Evolutionary conservation across 2,888 invertebrate genomes (phyloP).

Genomic region (Plagiodera versicolora): DNA sequence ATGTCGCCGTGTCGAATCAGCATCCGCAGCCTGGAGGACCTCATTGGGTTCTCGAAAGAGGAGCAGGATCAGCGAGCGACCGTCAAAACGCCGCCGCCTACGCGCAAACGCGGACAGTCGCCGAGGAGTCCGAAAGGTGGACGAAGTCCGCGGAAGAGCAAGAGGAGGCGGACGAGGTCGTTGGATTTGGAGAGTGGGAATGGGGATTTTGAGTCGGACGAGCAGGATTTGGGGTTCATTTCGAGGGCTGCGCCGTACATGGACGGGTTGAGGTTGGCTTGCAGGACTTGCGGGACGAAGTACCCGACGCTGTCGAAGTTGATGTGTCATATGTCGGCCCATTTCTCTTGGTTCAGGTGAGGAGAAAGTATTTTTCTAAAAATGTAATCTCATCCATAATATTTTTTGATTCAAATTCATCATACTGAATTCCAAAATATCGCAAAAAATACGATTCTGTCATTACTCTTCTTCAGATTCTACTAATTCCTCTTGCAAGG

Average conservation of each 20-base stretch:
- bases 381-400: too few relatives aligned
- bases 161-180: constrained; percentile 23
- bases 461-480: too few relatives aligned
- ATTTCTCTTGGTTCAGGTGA: constrained; percentile 66
- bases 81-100: background rate
- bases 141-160: constrained; percentile 8
- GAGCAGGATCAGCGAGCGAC: background rate
- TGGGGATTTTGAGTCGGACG: constrained; percentile 12
- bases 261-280: constrained; percentile 54
- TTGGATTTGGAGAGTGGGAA: constrained; percentile 15
- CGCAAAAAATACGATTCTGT: too few relatives aligned
- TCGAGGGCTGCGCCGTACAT: constrained; percentile 47
- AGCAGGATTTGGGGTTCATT: constrained; percentile 22
- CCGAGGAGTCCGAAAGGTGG: background rate
- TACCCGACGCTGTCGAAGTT: constrained; percentile 59
- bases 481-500: too few relatives aligned
- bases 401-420: too few relatives aligned
- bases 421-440: too few relatives aligned
- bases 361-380: too few relatives aligned
- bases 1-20: constrained; percentile 20
- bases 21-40: constrained; percentile 23
- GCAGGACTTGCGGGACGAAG: constrained; percentile 59
- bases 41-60: constrained; percentile 21
- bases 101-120: background rate
- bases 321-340: constrained; percentile 65